Evolutionary conservation across 2,797 vertebrate species (phyloP).

Genomic region (Poeciliopsis infans): DNA sequence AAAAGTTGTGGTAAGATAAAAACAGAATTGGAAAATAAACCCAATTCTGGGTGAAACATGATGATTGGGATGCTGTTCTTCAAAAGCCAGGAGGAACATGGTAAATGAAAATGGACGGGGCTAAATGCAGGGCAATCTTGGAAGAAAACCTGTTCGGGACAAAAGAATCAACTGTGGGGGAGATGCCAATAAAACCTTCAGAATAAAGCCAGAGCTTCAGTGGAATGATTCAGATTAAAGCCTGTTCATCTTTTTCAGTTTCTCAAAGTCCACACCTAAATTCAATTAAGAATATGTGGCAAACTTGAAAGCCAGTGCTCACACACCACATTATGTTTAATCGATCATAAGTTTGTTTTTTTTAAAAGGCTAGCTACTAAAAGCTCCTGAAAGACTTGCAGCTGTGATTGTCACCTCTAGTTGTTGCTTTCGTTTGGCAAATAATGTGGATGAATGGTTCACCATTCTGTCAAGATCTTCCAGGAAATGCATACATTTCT

Average conservation of each 20-base stretch:
- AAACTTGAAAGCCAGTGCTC: not conserved
- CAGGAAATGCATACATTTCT: too few relatives aligned
- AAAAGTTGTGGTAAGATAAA: not conserved
- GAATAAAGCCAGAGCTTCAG: not conserved
- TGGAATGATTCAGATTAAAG: not conserved
- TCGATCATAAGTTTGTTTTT: not conserved
- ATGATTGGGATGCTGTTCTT: not conserved
- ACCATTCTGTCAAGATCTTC: too few relatives aligned
- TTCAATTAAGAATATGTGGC: not conserved
- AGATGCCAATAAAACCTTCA: not conserved
- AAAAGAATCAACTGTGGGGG: not conserved
- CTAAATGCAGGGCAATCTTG: too few relatives aligned
- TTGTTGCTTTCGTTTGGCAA: too few relatives aligned
- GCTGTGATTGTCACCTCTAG: too few relatives aligned
- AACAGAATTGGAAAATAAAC: not conserved
- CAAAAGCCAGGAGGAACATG: not conserved
- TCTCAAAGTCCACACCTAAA: not conserved
- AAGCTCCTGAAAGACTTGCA: too few relatives aligned
- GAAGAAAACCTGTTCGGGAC: not conserved
- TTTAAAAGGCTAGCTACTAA: too few relatives aligned
- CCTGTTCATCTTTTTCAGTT: not conserved
- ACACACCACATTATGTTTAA: not conserved
- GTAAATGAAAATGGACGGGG: too few relatives aligned
- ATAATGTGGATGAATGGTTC: too few relatives aligned
- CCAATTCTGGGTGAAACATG: not conserved